A percentile compares a stretch with the other conserved stretches of the same genome.
These are phyloP conservation scores for Pardalotus punctatus DNA, from an alignment of 2,113 vertebrate genomes.

Conservation along the genomic window DNA sequence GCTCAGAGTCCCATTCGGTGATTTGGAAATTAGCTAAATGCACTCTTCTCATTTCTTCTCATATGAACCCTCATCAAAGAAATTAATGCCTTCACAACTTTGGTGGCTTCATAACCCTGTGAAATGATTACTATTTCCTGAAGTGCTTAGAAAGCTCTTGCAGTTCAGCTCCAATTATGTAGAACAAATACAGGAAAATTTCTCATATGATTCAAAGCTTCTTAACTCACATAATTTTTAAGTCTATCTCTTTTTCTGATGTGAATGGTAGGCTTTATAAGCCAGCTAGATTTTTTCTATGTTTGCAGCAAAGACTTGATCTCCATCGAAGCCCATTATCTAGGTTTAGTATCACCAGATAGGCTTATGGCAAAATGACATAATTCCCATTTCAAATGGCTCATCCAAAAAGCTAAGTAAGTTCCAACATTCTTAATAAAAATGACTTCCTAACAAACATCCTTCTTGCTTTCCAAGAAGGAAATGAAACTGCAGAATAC, in stretches of 20 bases:
- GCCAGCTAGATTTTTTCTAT: neutral
- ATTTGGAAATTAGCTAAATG: neutral
- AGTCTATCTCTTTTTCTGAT: neutral
- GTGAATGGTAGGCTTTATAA: neutral
- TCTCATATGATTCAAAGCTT: neutral
- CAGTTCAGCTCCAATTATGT: neutral
- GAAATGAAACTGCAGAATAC: slow-evolving; percentile 36
- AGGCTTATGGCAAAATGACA: slow-evolving; percentile 10
- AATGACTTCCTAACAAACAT: slow-evolving; percentile 27
- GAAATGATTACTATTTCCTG: neutral
- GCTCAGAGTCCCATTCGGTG: neutral
- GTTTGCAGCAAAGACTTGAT: neutral
- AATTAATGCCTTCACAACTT: neutral
- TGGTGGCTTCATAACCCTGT: neutral
- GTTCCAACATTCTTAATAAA: slow-evolving; percentile 10
- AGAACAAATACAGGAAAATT: neutral
- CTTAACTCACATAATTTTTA: neutral
- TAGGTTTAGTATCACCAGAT: neutral
- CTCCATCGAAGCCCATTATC: neutral
- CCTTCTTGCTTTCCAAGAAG: slow-evolving; percentile 28
- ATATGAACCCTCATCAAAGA: neutral
- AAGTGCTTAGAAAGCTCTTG: neutral
- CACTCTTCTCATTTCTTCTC: accelerated
- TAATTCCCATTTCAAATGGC: slow-evolving; percentile 8
- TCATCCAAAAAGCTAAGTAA: slow-evolving; percentile 38